Conservation (phyloP, 1,140 invertebrate species). For the Diprion similis region DNA sequence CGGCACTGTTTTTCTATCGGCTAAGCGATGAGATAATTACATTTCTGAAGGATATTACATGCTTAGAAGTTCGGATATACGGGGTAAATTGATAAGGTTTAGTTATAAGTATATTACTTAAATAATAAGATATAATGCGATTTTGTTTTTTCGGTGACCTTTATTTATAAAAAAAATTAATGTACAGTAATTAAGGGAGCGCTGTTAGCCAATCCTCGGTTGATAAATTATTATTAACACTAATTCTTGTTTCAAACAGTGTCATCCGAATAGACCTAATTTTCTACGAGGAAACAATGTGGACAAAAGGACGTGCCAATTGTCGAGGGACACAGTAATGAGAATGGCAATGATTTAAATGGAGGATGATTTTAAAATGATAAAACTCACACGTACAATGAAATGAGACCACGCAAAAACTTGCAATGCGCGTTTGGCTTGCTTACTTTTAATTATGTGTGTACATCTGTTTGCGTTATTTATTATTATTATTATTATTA, state of each 20-base stretch:
- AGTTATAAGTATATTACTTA: no score
- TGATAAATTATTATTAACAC: not conserved
- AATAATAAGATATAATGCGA: not conserved
- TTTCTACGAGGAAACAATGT: not conserved
- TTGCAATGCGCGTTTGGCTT: not conserved
- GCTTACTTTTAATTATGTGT: constrained; percentile 7
- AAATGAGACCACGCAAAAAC: not conserved
- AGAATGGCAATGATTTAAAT: not conserved
- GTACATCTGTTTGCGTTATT: constrained; percentile 1
- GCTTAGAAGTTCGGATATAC: no score
- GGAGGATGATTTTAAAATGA: not conserved
- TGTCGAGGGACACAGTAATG: no score
- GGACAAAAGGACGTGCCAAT: not conserved
- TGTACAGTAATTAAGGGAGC: constrained; percentile 3
- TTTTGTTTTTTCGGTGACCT: constrained; percentile 2
- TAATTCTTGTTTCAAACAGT: not conserved
- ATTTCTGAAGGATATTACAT: no score
- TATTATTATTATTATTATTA: constrained; percentile 12
- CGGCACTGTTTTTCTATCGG: no score
- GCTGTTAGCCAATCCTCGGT: not conserved
- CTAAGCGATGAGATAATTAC: no score
- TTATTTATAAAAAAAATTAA: constrained; percentile 8
- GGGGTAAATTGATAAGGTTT: no score
- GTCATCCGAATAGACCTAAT: constrained; percentile 4
- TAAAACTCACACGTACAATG: not conserved